Conservation (phyloP, 2,113 vertebrate genomes). For the Lophius piscatorius region DNA sequence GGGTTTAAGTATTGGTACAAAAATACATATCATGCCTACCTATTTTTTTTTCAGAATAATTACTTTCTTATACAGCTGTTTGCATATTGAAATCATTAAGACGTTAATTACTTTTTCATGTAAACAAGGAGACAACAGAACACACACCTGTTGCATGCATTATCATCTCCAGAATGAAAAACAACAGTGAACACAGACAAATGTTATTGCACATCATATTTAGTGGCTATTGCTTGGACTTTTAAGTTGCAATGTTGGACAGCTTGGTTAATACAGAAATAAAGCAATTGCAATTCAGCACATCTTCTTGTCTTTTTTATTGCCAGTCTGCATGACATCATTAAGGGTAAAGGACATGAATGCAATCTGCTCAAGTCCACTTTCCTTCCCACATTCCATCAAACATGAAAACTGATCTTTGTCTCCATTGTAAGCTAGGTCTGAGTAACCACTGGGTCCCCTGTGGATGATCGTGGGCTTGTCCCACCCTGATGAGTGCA, state of each 20-base stretch:
- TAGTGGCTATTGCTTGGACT: constrained; percentile 34
- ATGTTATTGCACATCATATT: constrained; percentile 61
- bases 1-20: too few relatives aligned
- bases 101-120: constrained; percentile 38
- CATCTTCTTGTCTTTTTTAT: constrained; percentile 57
- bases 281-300: constrained; percentile 36
- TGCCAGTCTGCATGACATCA: constrained; percentile 70
- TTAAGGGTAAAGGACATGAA: constrained; percentile 75
- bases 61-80: constrained; percentile 35
- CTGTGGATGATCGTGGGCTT: constrained; percentile 82
- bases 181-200: constrained; percentile 58
- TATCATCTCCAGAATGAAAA: constrained; percentile 55
- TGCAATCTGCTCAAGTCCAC: constrained; percentile 79
- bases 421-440: constrained; percentile 84
- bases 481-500: constrained; percentile 77
- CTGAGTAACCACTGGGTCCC: constrained; percentile 90
- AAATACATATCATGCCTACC: too few relatives aligned
- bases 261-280: constrained; percentile 33
- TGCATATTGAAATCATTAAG: constrained; percentile 54
- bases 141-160: constrained; percentile 65
- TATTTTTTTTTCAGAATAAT: constrained; percentile 6
- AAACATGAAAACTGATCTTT: constrained; percentile 86
- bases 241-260: constrained; percentile 20
- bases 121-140: constrained; percentile 61
- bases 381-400: constrained; percentile 86